Conservation (phyloP, 2,113 vertebrate genomes). For the Phalacrocorax brasilianus region DNA sequence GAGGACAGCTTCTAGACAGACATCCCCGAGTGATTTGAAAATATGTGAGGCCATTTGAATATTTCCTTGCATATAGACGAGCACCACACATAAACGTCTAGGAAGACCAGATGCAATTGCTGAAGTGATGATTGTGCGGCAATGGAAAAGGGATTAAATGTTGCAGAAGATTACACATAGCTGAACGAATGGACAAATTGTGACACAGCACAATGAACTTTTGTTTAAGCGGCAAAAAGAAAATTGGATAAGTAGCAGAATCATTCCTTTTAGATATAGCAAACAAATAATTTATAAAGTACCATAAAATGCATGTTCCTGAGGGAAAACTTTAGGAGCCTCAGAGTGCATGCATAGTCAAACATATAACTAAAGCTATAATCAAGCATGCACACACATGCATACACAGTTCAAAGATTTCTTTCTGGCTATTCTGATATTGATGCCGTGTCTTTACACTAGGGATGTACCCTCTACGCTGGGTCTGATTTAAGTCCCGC, state of each 20-base stretch:
- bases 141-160: constrained; percentile 13
- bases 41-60: background rate
- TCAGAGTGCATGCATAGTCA: background rate
- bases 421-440: background rate
- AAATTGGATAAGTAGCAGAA: background rate
- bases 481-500: background rate
- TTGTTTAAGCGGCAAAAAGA: background rate
- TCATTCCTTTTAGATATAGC: background rate
- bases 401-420: background rate
- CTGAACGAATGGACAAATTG: background rate
- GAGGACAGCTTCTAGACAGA: background rate
- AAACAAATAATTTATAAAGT: background rate
- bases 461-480: background rate
- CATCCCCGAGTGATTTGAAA: background rate
- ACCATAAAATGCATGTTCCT: background rate
- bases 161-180: background rate
- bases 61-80: constrained; percentile 9
- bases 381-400: background rate
- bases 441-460: background rate
- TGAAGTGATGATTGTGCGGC: constrained; percentile 1
- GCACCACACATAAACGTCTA: background rate
- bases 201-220: background rate
- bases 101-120: background rate
- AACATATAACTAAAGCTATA: background rate
- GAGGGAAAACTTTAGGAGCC: background rate